Percentiles rank a stretch among this genome's conserved stretches.
Evolutionary conservation across 2,888 invertebrate species (phyloP).

Genomic region (Teleiodes luculella): DNA sequence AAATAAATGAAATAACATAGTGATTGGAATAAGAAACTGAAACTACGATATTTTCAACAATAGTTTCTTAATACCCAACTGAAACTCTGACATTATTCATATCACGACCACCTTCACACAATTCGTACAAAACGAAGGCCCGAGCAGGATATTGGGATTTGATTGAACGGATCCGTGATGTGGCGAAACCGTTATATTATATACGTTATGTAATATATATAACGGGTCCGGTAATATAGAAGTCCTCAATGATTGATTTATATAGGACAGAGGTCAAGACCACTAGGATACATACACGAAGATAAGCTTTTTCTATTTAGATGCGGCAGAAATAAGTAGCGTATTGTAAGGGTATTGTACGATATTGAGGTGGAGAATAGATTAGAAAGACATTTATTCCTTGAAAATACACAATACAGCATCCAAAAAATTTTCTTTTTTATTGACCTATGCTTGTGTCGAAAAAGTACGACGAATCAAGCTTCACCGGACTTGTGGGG

Average conservation of each 20-base stretch:
- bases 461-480: too few relatives aligned
- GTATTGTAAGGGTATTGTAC: too few relatives aligned
- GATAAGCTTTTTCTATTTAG: too few relatives aligned
- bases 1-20: background rate
- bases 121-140: background rate
- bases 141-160: slow-evolving; percentile 5
- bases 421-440: too few relatives aligned
- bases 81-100: background rate
- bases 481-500: too few relatives aligned
- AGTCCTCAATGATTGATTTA: background rate
- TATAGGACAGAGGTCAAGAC: background rate
- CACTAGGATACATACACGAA: too few relatives aligned
- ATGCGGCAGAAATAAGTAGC: too few relatives aligned
- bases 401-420: too few relatives aligned
- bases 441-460: too few relatives aligned
- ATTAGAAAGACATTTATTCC: too few relatives aligned
- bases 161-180: slow-evolving; percentile 4
- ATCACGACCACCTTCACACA: background rate
- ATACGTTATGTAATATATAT: background rate
- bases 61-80: background rate
- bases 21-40: background rate
- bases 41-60: too few relatives aligned
- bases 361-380: too few relatives aligned
- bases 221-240: background rate
- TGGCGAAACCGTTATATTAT: background rate